phyloP scores from a whole-genome alignment of 2,797 vertebrate species.

The Myioborus miniatus region DNA sequence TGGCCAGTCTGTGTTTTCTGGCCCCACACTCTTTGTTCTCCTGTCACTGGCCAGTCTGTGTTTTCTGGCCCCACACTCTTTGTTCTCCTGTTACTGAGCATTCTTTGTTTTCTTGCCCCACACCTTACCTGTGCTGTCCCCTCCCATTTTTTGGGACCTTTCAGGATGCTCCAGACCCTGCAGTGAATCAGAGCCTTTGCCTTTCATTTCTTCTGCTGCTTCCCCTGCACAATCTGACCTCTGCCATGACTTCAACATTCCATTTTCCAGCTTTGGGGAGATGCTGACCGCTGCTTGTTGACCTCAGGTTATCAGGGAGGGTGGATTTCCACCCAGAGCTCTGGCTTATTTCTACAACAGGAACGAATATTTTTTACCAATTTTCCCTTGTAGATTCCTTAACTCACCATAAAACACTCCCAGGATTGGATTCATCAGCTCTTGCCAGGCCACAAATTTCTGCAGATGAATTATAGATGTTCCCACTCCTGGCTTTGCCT shows the following conservation, averaged over 20 bases:
- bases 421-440: background rate
- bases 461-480: background rate
- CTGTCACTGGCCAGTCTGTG: no score
- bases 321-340: background rate
- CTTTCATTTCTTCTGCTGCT: background rate
- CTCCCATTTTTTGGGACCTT: background rate
- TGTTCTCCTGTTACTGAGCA: no score
- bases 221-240: background rate
- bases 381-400: background rate
- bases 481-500: background rate
- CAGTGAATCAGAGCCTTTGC: background rate
- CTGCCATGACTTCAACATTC: background rate
- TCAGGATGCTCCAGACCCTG: background rate
- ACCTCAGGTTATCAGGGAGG: background rate
- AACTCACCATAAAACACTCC: background rate
- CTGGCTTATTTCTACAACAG: background rate
- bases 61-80: no score
- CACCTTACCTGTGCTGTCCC: background rate
- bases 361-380: background rate
- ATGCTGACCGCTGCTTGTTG: background rate
- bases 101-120: no score
- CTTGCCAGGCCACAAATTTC: background rate
- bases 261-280: background rate
- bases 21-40: no score
- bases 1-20: background rate